Evolutionary conservation across 2,797 vertebrate genomes (phyloP), one percentile per base, ranked within the genome.

Genomic region (Orientallactaga sibirica): DNA sequence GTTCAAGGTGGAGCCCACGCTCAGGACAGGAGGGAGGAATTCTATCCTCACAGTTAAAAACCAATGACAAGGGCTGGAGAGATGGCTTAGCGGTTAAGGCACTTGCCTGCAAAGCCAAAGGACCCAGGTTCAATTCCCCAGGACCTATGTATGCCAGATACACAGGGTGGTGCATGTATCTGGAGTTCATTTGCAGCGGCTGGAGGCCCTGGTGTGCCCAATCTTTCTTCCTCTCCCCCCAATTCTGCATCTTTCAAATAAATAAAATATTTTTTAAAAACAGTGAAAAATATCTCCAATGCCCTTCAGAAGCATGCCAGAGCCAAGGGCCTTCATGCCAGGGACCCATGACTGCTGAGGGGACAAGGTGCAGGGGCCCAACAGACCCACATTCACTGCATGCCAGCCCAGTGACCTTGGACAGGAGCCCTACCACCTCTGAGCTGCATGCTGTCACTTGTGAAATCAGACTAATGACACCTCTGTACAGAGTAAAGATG

Each of bases 401-500:
- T 22, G 84, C 64, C 77, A 52, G 73, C 37, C 16, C 16, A 43
- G 27, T 22, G 43, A 83, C 73, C 66, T 76, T 71, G 62, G 81
- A 66, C 73, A 61, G 94, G 68, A 43, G 64, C n/a, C 43, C 73
- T 19, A 14, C 18, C 3, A 0, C 80, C 41, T 89, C 90, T 71
- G 80, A 81, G 71, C 75, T 90, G 90, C 64, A 62, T 66, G 94
- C 94, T 83, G 43, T 91, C 68, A 18, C 76, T 73, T 70, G 25
- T 91, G 79, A 94, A 92, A 52, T 2, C 1, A 55, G 37, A 43
- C 77, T 86, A 75, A 88, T 86, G 91, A 84, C 88, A 94, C 48
- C 61, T 66, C 41, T 48, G 2, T 15, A 19, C 62, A 90, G 80
- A 86, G 82, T 86, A 70, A 76, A 91, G 74, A 84, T 18, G 55